These are phyloP conservation scores for Accipiter cooperii DNA, from an alignment of 2,113 vertebrate species.

Conservation along the genomic window DNA sequence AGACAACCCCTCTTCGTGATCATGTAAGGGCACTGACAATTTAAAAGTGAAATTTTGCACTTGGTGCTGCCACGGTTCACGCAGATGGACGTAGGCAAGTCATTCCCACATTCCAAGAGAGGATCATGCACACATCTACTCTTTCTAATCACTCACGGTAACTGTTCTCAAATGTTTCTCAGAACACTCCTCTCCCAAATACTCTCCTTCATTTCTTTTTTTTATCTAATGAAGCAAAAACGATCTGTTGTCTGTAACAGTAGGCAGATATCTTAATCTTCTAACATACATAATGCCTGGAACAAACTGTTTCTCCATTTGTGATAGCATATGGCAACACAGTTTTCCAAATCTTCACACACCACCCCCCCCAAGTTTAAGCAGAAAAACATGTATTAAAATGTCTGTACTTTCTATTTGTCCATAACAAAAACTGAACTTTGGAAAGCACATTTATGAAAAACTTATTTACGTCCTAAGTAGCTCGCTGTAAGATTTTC, in stretches of 20 bases:
- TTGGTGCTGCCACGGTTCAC: background rate
- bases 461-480: background rate
- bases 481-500: background rate
- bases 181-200: background rate
- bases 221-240: background rate
- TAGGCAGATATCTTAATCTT: conserved; percentile 48
- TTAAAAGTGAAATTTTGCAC: background rate
- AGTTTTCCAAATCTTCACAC: background rate
- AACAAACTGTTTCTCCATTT: conserved; percentile 64
- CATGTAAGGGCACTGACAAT: background rate
- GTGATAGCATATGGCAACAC: conserved; percentile 45
- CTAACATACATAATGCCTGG: conserved; percentile 37
- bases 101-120: background rate
- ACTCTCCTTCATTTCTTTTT: conserved; percentile 13
- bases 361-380: background rate
- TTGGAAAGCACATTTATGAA: background rate
- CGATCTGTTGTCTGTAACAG: conserved; percentile 31
- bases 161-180: conserved; percentile 7
- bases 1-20: background rate
- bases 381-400: conserved; percentile 4
- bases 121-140: background rate
- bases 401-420: background rate
- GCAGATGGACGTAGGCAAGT: conserved; percentile 1
- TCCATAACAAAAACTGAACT: background rate
- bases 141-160: background rate